Evolutionary conservation across 2,797 vertebrate species (phyloP).

Genomic region (Sciurus carolinensis): DNA sequence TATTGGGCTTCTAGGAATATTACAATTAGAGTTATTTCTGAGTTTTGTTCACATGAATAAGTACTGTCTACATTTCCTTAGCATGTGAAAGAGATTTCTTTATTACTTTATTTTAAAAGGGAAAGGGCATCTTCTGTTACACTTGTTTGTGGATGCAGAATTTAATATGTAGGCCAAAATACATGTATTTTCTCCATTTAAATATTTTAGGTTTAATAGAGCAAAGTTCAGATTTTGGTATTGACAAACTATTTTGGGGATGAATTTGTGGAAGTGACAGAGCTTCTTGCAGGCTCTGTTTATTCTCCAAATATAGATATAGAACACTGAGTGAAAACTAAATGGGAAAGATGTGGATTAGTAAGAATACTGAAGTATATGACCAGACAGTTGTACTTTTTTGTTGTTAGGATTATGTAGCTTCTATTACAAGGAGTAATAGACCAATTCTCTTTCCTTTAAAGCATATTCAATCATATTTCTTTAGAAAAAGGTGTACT

Average conservation of each 20-base stretch:
- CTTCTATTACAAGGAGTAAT: not conserved
- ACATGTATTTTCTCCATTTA: not conserved
- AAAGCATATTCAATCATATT: constrained; percentile 14
- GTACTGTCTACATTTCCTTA: not conserved
- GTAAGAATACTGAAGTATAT: not conserved
- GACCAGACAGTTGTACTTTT: not conserved
- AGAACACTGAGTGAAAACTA: constrained; percentile 14
- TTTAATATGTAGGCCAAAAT: not conserved
- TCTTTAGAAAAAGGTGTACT: not conserved
- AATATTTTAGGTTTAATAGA: not conserved
- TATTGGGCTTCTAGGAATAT: not conserved
- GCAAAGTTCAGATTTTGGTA: not conserved
- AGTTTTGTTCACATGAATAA: not conserved
- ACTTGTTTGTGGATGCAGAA: not conserved
- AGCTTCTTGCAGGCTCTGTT: not conserved
- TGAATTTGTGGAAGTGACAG: not conserved
- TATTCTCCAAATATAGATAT: constrained; percentile 9
- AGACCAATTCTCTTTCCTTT: not conserved
- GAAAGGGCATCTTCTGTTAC: not conserved
- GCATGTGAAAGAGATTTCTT: not conserved
- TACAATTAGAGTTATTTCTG: not conserved
- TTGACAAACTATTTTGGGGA: not conserved
- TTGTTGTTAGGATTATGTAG: not conserved
- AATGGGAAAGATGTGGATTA: not conserved
- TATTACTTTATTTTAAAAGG: constrained; percentile 11